Base-by-base conservation (phyloP, 1,140 invertebrate genomes). In the Drosophila repleta region DNA sequence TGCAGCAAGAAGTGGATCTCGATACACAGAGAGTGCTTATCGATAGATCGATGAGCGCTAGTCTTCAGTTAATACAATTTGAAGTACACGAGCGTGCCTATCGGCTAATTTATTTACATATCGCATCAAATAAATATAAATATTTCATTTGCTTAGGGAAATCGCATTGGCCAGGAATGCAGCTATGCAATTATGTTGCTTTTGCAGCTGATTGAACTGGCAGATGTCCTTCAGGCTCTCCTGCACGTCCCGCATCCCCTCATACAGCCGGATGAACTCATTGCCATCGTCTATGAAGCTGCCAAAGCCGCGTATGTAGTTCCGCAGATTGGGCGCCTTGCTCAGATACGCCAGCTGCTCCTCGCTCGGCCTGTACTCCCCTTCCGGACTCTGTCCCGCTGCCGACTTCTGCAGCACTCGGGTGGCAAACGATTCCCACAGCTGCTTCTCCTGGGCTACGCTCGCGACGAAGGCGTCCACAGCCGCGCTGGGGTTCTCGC, bases 291-390 rank as follows among this genome's bases (percentile, higher is more conserved):
- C 61, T 20, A 77, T 70, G 11, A 91, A 88, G 0, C 43, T 45
- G 5, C 81, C 0, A 1, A 70, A 68, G 8, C 74, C 62, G 4
- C 76, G 67, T 1, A 91, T 20, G 17, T 74, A 88, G 6, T 56
- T 67, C 7, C 78, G 72, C 4, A 90, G 15, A 63, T 90, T 70
- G 1, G 84, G 84, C 0, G 45, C 75, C n/a, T 74, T 45, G 10
- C 62, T 55, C 13, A 91, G 65, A 10, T 81, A 78, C 0, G 51
- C 60, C 26, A 60, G 64, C 10, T 87, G 83, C 8, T 75, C 70
- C 10, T 52, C 20, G 4, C 46, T 75, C 0, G 83, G 78, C 51
- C 62, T 49, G 37, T 35, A 66, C 2, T 6, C 15, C 6, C 15
- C 3, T 43, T 17, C 39, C 20, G 3, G 0, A 0, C 4, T 1